Evolutionary conservation across 2,113 vertebrate genomes (phyloP), one percentile per base, ranked within the genome.

Genomic region (Neotragus pygmaeus): DNA sequence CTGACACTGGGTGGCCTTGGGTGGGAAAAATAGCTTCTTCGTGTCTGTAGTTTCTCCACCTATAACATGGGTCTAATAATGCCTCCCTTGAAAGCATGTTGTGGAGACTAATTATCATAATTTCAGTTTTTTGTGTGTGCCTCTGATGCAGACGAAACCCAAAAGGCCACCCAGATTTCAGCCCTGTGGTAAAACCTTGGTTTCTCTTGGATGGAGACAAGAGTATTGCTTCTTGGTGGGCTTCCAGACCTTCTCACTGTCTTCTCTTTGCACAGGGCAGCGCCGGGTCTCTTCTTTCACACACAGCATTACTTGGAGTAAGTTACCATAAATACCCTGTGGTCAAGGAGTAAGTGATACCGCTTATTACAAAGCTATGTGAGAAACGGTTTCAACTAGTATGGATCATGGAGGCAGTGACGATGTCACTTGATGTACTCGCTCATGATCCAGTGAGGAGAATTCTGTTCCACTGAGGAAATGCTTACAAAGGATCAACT

Each of bases 161-260:
- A 94, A 92, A 96, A n/a, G 97, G 96, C 98, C 98, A 97, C 97
- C 98, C 98, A 97, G 97, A 58, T 45, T 97, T 95, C 53, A 94
- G 85, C 23, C 83, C 88, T 97, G 98, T 88, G 97, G 97, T 98
- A 77, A 96, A 90, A 86, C 58, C 62, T 87, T 92, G 93, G 96
- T 95, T 97, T 90, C 82, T 85, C 77, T 88, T 96, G 95, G 97
- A 97, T 88, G 62, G 81, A 97, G 87, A 96, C 95, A 78, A 96
- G 90, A 96, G 70, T 90, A 86, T 80, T 77, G 27, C 83, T 94
- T 92, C 90, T 96, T 98, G 97, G 94, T 98, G 94, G 91, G 55
- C 39, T 83, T 97, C 97, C 96, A 97, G 96, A 86, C 45, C 33
- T 47, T 94, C 86, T 85, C 33, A 33, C 91, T 57, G 66, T 91